phyloP scores from a whole-genome alignment of 2,888 invertebrate species.

The Pilophorus perplexus region DNA sequence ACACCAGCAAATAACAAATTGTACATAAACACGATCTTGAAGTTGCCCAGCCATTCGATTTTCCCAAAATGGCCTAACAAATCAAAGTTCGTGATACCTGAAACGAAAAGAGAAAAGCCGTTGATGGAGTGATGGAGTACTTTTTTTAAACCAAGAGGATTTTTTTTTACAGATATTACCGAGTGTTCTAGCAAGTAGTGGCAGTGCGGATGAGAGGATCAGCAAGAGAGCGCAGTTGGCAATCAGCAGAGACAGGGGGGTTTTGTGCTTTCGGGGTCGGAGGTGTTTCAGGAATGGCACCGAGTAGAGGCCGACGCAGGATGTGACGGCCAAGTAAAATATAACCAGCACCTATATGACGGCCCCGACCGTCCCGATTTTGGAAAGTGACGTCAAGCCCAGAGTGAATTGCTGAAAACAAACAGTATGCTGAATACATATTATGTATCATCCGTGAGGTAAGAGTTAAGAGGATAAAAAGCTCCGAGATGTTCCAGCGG shows the following conservation, averaged over 20 bases:
- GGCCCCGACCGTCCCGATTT: slow-evolving; percentile 89
- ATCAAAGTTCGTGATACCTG: slow-evolving; percentile 98
- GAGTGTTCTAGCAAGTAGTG: slow-evolving; percentile 88
- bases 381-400: slow-evolving; percentile 88
- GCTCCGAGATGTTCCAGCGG: too few relatives aligned
- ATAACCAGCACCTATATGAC: slow-evolving; percentile 87
- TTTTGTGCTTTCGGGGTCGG: slow-evolving; percentile 73
- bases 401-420: slow-evolving; percentile 79
- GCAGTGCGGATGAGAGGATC: slow-evolving; percentile 92
- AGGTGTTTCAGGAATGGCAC: slow-evolving; percentile 73
- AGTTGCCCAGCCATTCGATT: slow-evolving; percentile 97
- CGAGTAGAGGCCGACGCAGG: slow-evolving; percentile 88
- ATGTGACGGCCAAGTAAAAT: slow-evolving; percentile 88
- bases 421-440: too few relatives aligned
- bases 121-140: too few relatives aligned
- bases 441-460: too few relatives aligned
- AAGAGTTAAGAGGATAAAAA: too few relatives aligned
- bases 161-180: slow-evolving; percentile 62
- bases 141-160: too few relatives aligned
- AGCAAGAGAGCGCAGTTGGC: slow-evolving; percentile 87
- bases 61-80: slow-evolving; percentile 94
- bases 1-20: slow-evolving; percentile 89
- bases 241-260: slow-evolving; percentile 88
- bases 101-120: slow-evolving; percentile 49
- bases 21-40: slow-evolving; percentile 88